Evolutionary conservation across 2,888 invertebrate species (phyloP).

Genomic region (Cheilosia grossa): DNA sequence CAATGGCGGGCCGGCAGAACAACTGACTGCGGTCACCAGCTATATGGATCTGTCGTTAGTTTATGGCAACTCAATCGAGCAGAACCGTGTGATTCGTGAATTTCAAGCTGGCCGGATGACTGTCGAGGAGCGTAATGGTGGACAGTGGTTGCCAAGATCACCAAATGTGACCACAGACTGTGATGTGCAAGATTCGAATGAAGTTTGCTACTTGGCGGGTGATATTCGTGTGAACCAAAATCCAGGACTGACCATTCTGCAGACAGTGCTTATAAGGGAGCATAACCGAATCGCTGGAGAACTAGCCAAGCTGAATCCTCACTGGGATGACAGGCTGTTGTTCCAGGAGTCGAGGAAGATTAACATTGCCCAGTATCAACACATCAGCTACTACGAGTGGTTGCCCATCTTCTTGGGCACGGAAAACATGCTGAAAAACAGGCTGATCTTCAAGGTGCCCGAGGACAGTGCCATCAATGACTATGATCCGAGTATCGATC

Average conservation of each 20-base stretch:
- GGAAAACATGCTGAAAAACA: constrained; percentile 83
- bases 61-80: constrained; percentile 89
- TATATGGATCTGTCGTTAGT: constrained; percentile 90
- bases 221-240: constrained; percentile 84
- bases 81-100: constrained; percentile 87
- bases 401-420: constrained; percentile 84
- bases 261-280: constrained; percentile 84
- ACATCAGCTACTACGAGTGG: constrained; percentile 85
- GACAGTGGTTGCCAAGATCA: constrained; percentile 89
- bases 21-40: constrained; percentile 84
- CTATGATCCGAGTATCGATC: constrained; percentile 85
- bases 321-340: constrained; percentile 84
- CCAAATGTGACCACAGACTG: constrained; percentile 89
- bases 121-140: constrained; percentile 86
- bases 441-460: constrained; percentile 80
- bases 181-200: constrained; percentile 86
- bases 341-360: constrained; percentile 84
- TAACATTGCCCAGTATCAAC: constrained; percentile 84
- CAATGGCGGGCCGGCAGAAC: constrained; percentile 85
- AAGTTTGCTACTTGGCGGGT: constrained; percentile 91
- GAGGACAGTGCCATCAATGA: constrained; percentile 82
- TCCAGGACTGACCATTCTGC: constrained; percentile 83
- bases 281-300: constrained; percentile 84
- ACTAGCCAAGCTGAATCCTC: constrained; percentile 84
- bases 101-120: constrained; percentile 88